phyloP scores from a whole-genome alignment of 1,140 invertebrate genomes.

The Paraescarpia echinospica region DNA sequence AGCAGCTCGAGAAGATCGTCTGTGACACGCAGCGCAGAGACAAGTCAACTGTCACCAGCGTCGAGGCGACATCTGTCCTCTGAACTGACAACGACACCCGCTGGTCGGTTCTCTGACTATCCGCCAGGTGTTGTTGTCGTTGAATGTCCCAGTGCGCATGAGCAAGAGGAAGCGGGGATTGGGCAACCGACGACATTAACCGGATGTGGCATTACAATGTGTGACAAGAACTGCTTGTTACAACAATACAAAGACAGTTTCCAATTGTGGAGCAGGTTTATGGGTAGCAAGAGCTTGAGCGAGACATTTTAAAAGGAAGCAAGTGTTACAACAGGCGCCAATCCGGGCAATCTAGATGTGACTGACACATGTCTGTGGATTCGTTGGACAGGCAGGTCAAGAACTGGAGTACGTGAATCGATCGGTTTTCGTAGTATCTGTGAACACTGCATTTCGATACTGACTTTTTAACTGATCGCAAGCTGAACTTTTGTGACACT shows the following conservation, averaged over 20 bases:
- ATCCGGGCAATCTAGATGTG: too few species aligned
- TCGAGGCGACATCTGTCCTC: neutral
- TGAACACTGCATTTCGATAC: too few species aligned
- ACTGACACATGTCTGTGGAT: too few species aligned
- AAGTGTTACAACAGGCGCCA: too few species aligned
- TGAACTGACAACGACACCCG: neutral
- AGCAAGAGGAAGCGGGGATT: neutral
- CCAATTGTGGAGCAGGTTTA: too few species aligned
- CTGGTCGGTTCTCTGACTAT: neutral
- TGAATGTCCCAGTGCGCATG: too few species aligned
- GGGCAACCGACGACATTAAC: neutral
- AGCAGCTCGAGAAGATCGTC: constrained; percentile 10
- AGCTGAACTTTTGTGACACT: neutral
- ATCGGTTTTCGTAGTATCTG: too few species aligned
- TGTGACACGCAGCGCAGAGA: neutral
- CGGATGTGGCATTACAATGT: neutral
- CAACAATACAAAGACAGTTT: too few species aligned
- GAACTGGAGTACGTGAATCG: too few species aligned
- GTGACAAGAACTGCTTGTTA: neutral
- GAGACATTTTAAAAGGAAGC: too few species aligned
- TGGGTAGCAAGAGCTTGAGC: too few species aligned
- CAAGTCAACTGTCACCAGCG: neutral
- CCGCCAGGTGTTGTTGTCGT: neutral
- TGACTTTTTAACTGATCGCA: neutral
- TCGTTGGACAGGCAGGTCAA: too few species aligned